Percentiles rank a stretch among this genome's conserved stretches.
phyloP scores from a whole-genome alignment of 2,113 vertebrate genomes.

The Rhegmatorhina hoffmannsi region DNA sequence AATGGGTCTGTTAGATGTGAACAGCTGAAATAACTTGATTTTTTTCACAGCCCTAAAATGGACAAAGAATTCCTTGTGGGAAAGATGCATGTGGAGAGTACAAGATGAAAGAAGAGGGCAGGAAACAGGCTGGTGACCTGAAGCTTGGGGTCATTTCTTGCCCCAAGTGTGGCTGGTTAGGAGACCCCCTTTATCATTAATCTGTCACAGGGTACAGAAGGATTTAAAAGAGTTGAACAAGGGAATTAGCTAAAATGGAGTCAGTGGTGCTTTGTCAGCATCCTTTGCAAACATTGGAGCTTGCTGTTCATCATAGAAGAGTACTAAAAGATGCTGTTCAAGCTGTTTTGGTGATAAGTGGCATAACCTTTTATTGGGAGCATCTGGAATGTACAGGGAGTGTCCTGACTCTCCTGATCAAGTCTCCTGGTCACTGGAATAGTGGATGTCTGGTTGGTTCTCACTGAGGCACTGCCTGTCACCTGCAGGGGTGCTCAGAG shows the following conservation, averaged over 20 bases:
- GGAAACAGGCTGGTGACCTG: neutral
- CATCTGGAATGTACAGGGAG: neutral
- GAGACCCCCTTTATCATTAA: neutral
- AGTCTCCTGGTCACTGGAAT: neutral
- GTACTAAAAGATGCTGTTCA: neutral
- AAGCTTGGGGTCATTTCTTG: neutral
- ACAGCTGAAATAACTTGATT: neutral
- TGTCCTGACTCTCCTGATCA: neutral
- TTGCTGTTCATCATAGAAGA: neutral
- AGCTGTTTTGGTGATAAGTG: neutral
- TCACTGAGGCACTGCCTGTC: neutral
- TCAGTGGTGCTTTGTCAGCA: neutral
- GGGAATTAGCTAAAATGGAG: neutral
- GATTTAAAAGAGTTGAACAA: neutral
- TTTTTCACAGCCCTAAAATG: neutral
- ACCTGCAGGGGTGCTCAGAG: rapidly evolving
- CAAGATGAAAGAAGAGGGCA: neutral
- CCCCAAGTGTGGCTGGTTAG: neutral
- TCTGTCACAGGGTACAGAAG: neutral
- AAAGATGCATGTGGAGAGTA: neutral
- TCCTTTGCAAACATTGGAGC: neutral
- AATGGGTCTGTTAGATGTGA: neutral
- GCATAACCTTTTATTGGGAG: neutral
- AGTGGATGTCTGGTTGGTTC: neutral
- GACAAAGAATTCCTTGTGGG: neutral